Evolutionary conservation across 2,888 invertebrate species (phyloP), one percentile per base, ranked within the genome.

Genomic region (Volucella inanis): DNA sequence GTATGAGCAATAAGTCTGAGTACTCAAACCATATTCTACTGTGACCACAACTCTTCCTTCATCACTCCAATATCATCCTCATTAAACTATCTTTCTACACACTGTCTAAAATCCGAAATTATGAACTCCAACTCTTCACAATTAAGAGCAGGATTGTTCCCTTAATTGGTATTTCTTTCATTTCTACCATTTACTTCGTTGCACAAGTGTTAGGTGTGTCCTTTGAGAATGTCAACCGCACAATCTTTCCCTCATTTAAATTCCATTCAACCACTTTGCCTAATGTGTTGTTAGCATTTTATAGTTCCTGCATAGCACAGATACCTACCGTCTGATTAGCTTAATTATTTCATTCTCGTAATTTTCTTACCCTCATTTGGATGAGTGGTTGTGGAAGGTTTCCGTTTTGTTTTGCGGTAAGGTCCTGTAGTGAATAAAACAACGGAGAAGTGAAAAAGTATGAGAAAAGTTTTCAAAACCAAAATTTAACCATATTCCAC

Each of bases 191-290:
- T 2, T 18, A 59, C 15, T 12, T 4, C 22, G n/a, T 22, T 31
- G 3, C 22, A 14, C 43, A 3, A 15, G 39, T 8, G 38, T 11
- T 12, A 47, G 18, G 52, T 18, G 45, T 31, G 43, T 54, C 31
- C 55, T 41, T 49, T 64, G 41, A 39, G 57, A 54, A 45, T 74
- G 38, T 57, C 55, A 47, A 55, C 54, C 39, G 55, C 62, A 14
- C 54, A 18, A 64, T 38, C 64, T 12, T 38, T 39, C 18, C 31
- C 76, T 59, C 76, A 76, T 76, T 67, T 59, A 59, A 61, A 67
- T 50, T 67, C 59, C 59, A 67, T 59, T 67, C 76, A 76, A 59
- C 76, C 59, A 76, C 65, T 67, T 75, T 67, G 57, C 45, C 52
- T 55, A 67, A 67, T 76, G 59, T 59, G 70, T 59, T 18, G 49